A percentile compares a stretch with the other conserved stretches of the same genome.
Evolutionary conservation across 2,113 vertebrate species (phyloP).

Genomic region (Onychostruthus taczanowskii): DNA sequence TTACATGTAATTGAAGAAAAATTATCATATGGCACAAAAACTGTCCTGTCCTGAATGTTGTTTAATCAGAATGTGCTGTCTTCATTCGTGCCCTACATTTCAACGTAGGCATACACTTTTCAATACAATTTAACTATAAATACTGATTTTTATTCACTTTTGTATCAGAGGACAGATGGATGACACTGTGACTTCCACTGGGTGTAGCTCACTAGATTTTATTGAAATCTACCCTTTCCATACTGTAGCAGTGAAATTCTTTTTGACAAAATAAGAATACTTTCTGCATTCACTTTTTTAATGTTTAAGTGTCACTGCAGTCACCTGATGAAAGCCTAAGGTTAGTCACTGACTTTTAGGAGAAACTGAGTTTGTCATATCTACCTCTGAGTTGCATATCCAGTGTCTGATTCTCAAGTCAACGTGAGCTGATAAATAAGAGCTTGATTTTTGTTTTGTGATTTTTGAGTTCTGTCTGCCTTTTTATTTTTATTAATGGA

Average conservation of each 20-base stretch:
- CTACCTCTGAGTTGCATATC: neutral
- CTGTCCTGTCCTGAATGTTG: neutral
- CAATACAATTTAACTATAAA: neutral
- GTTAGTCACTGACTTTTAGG: neutral
- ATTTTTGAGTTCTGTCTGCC: neutral
- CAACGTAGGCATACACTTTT: neutral
- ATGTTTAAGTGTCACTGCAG: neutral
- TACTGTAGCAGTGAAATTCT: neutral
- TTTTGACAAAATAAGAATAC: neutral
- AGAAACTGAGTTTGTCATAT: neutral
- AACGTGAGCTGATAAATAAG: neutral
- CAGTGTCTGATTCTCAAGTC: neutral
- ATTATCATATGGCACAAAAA: neutral
- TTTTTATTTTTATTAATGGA: neutral
- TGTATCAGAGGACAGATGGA: neutral
- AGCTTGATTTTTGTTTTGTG: neutral
- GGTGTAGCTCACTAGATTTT: neutral
- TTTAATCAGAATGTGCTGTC: neutral
- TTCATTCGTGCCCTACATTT: neutral
- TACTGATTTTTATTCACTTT: neutral
- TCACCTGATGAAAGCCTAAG: neutral
- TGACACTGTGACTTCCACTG: neutral
- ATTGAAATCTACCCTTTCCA: neutral
- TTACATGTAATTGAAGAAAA: neutral
- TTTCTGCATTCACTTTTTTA: neutral